Percentiles rank a stretch among this genome's conserved stretches.
Evolutionary conservation across 2,888 invertebrate genomes (phyloP).

Genomic region (Acholoe squamosa): DNA sequence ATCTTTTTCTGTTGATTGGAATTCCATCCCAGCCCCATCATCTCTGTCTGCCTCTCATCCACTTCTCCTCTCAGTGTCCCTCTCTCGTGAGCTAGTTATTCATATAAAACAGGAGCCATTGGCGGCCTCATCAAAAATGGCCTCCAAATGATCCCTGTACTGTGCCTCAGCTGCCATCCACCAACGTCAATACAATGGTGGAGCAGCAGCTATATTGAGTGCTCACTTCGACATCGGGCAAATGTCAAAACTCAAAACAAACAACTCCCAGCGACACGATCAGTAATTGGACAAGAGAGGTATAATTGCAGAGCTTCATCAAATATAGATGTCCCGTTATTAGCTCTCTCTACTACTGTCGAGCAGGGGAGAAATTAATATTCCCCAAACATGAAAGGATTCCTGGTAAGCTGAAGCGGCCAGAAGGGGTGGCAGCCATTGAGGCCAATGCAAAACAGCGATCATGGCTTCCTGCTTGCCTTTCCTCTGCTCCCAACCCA

Average conservation of each 20-base stretch:
- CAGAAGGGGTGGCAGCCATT: background rate
- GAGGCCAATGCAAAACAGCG: conserved; percentile 8
- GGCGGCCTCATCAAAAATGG: conserved; percentile 36
- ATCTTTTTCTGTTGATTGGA: conserved; percentile 31
- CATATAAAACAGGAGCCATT: conserved; percentile 48
- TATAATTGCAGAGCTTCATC: conserved; percentile 62
- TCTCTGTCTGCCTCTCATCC: background rate
- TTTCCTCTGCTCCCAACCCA: conserved; percentile 1
- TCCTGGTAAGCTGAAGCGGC: conserved; percentile 37
- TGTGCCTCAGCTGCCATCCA: background rate
- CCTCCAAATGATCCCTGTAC: background rate
- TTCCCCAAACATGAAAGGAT: conserved; percentile 47
- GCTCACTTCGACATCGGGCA: conserved; percentile 27
- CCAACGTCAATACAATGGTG: conserved; percentile 24
- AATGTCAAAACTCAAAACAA: conserved; percentile 46
- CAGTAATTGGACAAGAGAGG: conserved; percentile 26
- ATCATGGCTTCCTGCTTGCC: background rate
- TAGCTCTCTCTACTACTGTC: conserved; percentile 39
- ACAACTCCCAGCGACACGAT: background rate
- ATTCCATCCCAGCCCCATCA: background rate
- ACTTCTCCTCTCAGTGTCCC: background rate
- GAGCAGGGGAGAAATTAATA: conserved; percentile 54
- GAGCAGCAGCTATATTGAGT: conserved; percentile 2
- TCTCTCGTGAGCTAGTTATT: background rate
- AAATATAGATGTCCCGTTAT: conserved; percentile 62